Evolutionary conservation across 2,888 invertebrate species (phyloP).

Genomic region (Microplitis deprimator): DNA sequence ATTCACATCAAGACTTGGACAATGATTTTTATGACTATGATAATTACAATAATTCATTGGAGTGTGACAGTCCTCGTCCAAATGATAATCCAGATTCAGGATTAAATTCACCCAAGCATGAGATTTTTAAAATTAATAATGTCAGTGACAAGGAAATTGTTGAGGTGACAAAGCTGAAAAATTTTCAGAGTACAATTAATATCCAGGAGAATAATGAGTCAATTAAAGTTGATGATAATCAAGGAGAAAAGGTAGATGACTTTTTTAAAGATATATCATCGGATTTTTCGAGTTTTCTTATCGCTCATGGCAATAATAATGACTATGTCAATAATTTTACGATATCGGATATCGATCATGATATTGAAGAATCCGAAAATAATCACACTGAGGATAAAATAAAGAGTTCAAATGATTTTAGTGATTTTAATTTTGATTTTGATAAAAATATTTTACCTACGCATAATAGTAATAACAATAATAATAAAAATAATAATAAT

Average conservation of each 20-base stretch:
- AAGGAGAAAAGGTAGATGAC: constrained; percentile 30
- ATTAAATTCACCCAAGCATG: background rate
- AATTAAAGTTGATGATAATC: constrained; percentile 35
- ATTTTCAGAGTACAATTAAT: constrained; percentile 28
- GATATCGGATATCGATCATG: constrained; percentile 47
- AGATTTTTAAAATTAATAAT: constrained; percentile 12
- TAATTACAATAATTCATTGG: constrained; percentile 56
- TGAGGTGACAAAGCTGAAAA: background rate
- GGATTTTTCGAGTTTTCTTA: constrained; percentile 48
- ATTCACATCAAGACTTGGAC: constrained; percentile 55
- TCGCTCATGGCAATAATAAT: constrained; percentile 45
- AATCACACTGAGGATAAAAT: constrained; percentile 38
- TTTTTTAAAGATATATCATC: constrained; percentile 40
- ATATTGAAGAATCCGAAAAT: constrained; percentile 41
- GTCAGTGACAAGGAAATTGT: constrained; percentile 26
- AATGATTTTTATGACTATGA: constrained; percentile 64
- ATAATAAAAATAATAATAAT: constrained; percentile 9
- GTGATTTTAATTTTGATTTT: constrained; percentile 52
- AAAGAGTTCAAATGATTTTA: constrained; percentile 47
- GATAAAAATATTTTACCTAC: constrained; percentile 41
- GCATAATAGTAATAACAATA: background rate
- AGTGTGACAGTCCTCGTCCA: constrained; percentile 46
- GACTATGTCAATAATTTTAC: constrained; percentile 44
- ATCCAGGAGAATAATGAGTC: constrained; percentile 23
- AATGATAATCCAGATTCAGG: constrained; percentile 13